A percentile compares a stretch with the other conserved stretches of the same genome.
These are phyloP conservation scores for Rhombomys opimus DNA, from an alignment of 2,113 vertebrate genomes.

Conservation along the genomic window DNA sequence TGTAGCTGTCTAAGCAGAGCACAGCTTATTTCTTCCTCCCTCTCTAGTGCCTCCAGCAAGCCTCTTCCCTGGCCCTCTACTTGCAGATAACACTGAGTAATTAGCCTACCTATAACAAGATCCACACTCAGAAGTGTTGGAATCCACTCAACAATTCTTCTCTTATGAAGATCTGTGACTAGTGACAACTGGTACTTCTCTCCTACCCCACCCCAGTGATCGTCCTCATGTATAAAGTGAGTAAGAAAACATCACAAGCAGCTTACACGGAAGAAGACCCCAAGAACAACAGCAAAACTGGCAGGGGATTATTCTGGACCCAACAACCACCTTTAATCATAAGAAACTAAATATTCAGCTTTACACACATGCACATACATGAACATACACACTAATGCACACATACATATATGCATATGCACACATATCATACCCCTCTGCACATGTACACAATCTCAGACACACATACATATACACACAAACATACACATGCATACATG, in stretches of 20 bases:
- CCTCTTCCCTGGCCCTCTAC: background rate
- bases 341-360: background rate
- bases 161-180: conserved; percentile 10
- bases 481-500: background rate
- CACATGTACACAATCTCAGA: no score
- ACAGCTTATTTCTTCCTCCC: background rate
- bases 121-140: background rate
- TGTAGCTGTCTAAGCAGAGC: background rate
- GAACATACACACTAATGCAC: background rate
- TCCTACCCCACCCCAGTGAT: conserved; percentile 18
- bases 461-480: background rate
- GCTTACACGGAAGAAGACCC: background rate
- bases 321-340: background rate
- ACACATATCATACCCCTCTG: background rate
- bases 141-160: conserved; percentile 4
- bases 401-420: background rate
- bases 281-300: background rate
- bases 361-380: background rate
- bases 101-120: background rate
- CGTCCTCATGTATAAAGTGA: background rate
- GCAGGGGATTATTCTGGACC: background rate
- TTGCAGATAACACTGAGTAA: background rate
- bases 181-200: background rate
- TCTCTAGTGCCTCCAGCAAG: background rate
- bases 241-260: conserved; percentile 18